Conservation (phyloP, 2,797 vertebrate genomes). For the Poecile montanus region DNA sequence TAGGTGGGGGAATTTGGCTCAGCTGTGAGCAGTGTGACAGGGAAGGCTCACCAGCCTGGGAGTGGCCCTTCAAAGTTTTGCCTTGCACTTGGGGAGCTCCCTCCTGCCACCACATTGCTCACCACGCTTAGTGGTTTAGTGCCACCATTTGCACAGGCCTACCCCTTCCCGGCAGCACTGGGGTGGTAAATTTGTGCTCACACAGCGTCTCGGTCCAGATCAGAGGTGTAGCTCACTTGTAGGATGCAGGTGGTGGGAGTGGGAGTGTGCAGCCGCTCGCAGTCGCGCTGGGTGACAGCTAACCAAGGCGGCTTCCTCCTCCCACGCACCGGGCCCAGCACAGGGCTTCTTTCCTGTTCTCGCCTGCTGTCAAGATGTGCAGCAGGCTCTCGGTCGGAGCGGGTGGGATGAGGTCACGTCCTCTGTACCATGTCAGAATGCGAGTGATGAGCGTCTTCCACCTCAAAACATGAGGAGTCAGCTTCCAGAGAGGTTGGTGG, state of each 20-base stretch:
- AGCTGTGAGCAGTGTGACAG: not conserved
- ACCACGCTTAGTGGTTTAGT: not conserved
- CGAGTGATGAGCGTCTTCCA: not conserved
- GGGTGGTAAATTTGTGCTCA: constrained; percentile 2
- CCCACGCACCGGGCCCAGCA: constrained; percentile 38
- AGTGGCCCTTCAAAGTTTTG: not conserved
- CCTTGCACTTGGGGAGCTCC: not conserved
- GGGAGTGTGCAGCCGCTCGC: constrained; percentile 22
- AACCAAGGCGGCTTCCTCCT: constrained; percentile 63
- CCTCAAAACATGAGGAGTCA: not conserved
- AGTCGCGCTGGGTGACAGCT: not conserved
- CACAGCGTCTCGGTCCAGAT: not conserved
- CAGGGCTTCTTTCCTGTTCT: constrained; percentile 8
- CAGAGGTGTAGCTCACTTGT: not conserved
- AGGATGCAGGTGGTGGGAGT: constrained; percentile 58
- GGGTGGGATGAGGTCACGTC: constrained; percentile 28
- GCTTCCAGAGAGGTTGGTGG: not conserved
- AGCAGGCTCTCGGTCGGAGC: not conserved
- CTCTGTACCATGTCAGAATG: not conserved
- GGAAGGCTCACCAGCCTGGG: not conserved
- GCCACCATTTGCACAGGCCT: not conserved
- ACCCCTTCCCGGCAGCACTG: constrained; percentile 19
- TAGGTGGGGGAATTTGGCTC: not conserved
- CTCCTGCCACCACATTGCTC: not conserved
- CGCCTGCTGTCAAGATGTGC: not conserved